phyloP scores from a whole-genome alignment of 1,140 invertebrate genomes.

The Akabosia matsudoensis region DNA sequence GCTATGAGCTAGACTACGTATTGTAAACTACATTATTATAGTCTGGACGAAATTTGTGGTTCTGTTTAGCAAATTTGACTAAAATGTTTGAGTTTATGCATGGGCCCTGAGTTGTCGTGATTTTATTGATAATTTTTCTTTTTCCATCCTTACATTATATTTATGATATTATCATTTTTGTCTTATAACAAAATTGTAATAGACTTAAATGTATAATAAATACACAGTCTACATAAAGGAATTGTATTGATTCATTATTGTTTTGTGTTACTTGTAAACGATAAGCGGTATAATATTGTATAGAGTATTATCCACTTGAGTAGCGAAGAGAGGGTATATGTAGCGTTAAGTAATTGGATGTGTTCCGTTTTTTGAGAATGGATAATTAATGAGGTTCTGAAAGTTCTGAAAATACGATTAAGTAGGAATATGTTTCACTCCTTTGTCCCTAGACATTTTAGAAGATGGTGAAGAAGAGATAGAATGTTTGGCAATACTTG shows the following conservation, averaged over 20 bases:
- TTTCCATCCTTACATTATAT: too few species aligned
- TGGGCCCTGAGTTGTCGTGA: conserved; percentile 13
- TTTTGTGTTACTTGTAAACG: background rate
- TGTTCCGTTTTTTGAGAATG: too few species aligned
- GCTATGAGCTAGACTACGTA: conserved; percentile 95
- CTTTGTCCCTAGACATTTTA: too few species aligned
- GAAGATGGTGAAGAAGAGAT: too few species aligned
- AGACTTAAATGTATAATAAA: background rate
- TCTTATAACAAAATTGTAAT: background rate
- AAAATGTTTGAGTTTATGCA: background rate
- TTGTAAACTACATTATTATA: conserved; percentile 60
- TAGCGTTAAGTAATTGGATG: too few species aligned
- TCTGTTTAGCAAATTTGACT: background rate
- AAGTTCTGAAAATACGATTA: too few species aligned
- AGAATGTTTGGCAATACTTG: too few species aligned
- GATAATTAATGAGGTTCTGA: too few species aligned
- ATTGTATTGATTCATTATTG: background rate
- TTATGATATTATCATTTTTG: background rate
- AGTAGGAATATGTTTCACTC: too few species aligned
- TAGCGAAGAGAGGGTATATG: too few species aligned
- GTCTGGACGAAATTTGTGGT: background rate
- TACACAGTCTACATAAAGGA: background rate
- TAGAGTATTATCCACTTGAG: too few species aligned
- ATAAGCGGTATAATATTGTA: background rate
- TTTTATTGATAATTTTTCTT: too few species aligned